A percentile compares a stretch with the other conserved stretches of the same genome.
phyloP scores from a whole-genome alignment of 2,888 invertebrate genomes.

The Volucella inflata region DNA sequence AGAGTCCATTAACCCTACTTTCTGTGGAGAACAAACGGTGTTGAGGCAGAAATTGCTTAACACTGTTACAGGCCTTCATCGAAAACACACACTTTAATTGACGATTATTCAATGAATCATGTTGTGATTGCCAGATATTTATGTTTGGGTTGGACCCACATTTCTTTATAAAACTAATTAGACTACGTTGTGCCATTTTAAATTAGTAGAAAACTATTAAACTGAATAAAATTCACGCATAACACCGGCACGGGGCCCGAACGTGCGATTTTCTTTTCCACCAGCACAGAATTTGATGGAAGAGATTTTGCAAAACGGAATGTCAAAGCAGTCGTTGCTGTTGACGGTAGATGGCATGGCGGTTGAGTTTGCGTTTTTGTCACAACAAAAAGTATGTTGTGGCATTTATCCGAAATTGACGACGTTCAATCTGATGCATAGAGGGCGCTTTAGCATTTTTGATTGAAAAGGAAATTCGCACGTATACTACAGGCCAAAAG shows the following conservation, averaged over 20 bases:
- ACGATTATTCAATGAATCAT: slow-evolving; percentile 56
- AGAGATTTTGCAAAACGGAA: not conserved
- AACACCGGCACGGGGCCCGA: slow-evolving; percentile 41
- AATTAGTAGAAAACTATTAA: slow-evolving; percentile 17
- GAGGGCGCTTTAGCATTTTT: slow-evolving; percentile 3
- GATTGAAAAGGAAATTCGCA: not conserved
- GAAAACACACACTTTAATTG: slow-evolving; percentile 27
- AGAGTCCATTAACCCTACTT: slow-evolving; percentile 66
- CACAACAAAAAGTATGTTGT: slow-evolving; percentile 48
- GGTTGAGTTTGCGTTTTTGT: not conserved
- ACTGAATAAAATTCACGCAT: slow-evolving; percentile 48
- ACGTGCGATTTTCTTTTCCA: slow-evolving; percentile 22
- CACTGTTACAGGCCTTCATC: slow-evolving; percentile 9
- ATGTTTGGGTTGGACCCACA: slow-evolving; percentile 29
- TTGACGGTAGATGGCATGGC: slow-evolving; percentile 21
- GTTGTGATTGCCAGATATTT: slow-evolving; percentile 46
- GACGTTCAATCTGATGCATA: not conserved
- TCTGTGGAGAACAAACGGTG: slow-evolving; percentile 47
- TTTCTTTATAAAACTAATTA: slow-evolving; percentile 59
- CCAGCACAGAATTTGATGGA: slow-evolving; percentile 31
- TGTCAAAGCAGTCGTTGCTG: slow-evolving; percentile 22
- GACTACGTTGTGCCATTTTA: slow-evolving; percentile 65
- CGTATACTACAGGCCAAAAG: no score
- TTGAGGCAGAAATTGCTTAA: slow-evolving; percentile 50
- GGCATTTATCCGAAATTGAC: not conserved